Evolutionary conservation across 2,113 vertebrate genomes (phyloP), one percentile per base, ranked within the genome.

Genomic region (Percina caprodes): DNA sequence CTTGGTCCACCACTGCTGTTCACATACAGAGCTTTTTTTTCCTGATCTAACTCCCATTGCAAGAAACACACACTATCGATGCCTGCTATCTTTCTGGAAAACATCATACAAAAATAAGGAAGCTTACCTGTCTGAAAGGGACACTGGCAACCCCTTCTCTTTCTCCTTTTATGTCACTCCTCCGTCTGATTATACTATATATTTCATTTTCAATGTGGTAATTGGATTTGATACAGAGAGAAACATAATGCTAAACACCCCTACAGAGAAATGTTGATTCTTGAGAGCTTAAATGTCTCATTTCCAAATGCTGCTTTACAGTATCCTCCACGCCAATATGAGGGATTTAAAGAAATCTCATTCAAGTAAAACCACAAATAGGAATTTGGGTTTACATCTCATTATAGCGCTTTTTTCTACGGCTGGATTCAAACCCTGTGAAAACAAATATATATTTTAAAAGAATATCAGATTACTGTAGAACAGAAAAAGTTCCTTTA

Each of bases 161-260:
- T 51, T 4, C 5, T 73, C 30, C 10, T 26, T 21, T 51, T 30
- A 14, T 30, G 4, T 24, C 42, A 56, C 19, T 65, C 39, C 10
- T 68, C 67, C 48, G n/a, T 55, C 23, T 68, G 56, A 39, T 48
- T 61, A 23, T 78, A 51, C 23, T 33, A 35, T 33, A 60, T 59
- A 45, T 66, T 56, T 5, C 11, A 49, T 82, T 61, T 56, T 54
- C 62, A 52, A 11, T 66, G 65, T 46, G 23, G 66, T 82, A 85
- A 84, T 69, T 85, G 71, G 76, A 83, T 87, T 83, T 69, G 83
- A 48, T 62, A 45, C 42, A 75, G 11, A 46, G 15, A 18, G 45
- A 48, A 33, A 60, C 69, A 70, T 56, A 54, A 77, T 45, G 52
- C 61, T 39, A 30, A 78, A 68, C 55, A 72, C 66, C 54, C 33